These are phyloP conservation scores for Nymphalis c-album DNA, from an alignment of 2,888 invertebrate species.

Conservation along the genomic window DNA sequence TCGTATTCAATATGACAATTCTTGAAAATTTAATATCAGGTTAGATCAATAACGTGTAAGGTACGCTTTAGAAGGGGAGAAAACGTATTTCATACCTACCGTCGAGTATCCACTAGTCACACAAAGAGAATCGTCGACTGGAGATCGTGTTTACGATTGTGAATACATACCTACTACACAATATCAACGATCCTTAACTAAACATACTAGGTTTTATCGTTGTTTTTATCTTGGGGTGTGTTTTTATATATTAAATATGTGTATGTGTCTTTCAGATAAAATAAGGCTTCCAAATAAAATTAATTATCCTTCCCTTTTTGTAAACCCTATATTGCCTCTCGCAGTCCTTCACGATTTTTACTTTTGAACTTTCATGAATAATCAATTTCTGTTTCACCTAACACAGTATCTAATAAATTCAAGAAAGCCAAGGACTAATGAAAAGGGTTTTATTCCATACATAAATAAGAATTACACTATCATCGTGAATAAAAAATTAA, in stretches of 20 bases:
- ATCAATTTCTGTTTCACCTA: conserved; percentile 1
- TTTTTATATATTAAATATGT: not conserved
- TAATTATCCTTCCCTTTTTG: not conserved
- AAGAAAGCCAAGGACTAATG: not conserved
- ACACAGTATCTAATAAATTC: conserved; percentile 1
- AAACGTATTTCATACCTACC: conserved; percentile 36
- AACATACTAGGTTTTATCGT: not conserved
- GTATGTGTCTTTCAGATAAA: not conserved
- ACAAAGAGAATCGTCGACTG: conserved; percentile 33
- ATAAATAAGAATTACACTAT: conserved; percentile 1
- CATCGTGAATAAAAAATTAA: not conserved
- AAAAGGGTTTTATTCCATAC: not conserved
- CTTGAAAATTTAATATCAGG: not conserved
- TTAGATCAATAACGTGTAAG: conserved; percentile 4
- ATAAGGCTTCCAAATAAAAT: not conserved
- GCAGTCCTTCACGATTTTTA: not conserved
- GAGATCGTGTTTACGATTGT: conserved; percentile 40
- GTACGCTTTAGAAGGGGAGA: conserved; percentile 14
- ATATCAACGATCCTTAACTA: conserved; percentile 21
- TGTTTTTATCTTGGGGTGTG: not conserved
- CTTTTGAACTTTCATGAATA: conserved; percentile 11
- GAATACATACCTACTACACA: conserved; percentile 22
- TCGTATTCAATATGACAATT: not conserved
- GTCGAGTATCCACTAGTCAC: conserved; percentile 30
- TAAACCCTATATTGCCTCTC: not conserved